Base-by-base conservation (phyloP, 2,113 vertebrate species). In the Thomomys bottae region DNA sequence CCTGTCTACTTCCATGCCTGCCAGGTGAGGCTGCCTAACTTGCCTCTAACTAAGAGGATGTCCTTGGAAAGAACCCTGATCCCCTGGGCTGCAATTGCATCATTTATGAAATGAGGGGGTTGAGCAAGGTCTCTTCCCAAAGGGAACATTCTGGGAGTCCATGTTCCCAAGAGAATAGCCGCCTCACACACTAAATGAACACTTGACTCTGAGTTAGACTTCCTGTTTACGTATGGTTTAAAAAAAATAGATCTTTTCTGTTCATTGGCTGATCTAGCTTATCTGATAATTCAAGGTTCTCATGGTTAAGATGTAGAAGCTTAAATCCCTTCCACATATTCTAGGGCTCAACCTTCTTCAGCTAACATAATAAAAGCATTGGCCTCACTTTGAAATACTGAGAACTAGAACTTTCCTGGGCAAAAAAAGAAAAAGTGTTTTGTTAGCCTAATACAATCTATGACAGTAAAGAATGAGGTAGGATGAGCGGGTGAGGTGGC, bases 201-300 rank as follows among this genome's bases (percentile, higher is more conserved):
- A 68, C 54, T 88, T 94, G 90, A 95, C 88, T 96, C 94, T 83
- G 79, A 76, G 70, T 76, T 77, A 94, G 81, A 89, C 80, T 83
- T 96, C 92, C 88, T 90, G 90, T 94, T 96, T 89, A 91, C 91
- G 77, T 92, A 36, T 54, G 15, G 49, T 54, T 54, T 71, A 78
- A 79, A 40, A 84, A 92, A 92, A 63, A 10, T n/a, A 67, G 67
- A 63, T 94, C 49, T 95, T 78, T 89, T 79, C 76, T 89, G 49
- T 18, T 79, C 79, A 83, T 57, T 36, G 64, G 79, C 38, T 88
- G 86, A 59, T 24, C 75, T 85, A 57, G 24, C 68, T 84, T 84
- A 68, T 76, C 90, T 86, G 77, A 40, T 84, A 61, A 78, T 70
- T 82, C 59, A 77, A 82, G 32, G 92, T 32, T 79, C 30, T 86